These are phyloP conservation scores for Stegastes partitus DNA, from an alignment of 2,113 vertebrate genomes.

Conservation along the genomic window DNA sequence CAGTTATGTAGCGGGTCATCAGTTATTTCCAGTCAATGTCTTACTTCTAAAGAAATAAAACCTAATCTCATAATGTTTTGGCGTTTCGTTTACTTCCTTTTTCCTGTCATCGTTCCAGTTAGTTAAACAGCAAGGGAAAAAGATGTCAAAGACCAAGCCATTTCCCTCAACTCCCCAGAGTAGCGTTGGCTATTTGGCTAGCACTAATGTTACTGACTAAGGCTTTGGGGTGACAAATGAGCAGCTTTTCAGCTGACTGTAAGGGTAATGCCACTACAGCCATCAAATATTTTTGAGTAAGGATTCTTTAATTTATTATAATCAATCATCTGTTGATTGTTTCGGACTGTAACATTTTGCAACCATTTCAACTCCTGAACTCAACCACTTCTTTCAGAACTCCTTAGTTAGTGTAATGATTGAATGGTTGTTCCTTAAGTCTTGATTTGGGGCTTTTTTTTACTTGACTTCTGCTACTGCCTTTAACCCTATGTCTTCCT, in stretches of 20 bases:
- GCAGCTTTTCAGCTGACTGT: not conserved
- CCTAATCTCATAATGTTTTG: conserved; percentile 14
- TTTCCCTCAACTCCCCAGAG: not conserved
- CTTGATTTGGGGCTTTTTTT: too few species aligned
- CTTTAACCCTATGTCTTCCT: too few species aligned
- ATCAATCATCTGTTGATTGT: too few species aligned
- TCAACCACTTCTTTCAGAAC: too few species aligned
- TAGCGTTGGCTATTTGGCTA: not conserved
- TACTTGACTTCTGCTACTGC: too few species aligned
- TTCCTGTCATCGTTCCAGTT: conserved; percentile 8
- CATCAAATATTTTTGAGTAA: too few species aligned
- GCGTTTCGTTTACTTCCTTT: not conserved
- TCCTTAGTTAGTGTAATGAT: too few species aligned
- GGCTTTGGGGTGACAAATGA: not conserved
- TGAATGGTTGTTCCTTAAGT: too few species aligned
- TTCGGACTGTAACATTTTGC: too few species aligned
- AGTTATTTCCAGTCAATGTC: conserved; percentile 6
- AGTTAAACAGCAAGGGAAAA: conserved; percentile 26
- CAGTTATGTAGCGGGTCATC: not conserved
- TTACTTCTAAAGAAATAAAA: conserved; percentile 16
- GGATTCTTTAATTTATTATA: too few species aligned
- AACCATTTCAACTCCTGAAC: too few species aligned
- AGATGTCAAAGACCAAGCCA: conserved; percentile 11
- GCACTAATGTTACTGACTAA: conserved; percentile 3
- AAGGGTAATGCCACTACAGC: not conserved